Base-by-base conservation (phyloP, 2,113 vertebrate species). In the Neodon shergylaensis region DNA sequence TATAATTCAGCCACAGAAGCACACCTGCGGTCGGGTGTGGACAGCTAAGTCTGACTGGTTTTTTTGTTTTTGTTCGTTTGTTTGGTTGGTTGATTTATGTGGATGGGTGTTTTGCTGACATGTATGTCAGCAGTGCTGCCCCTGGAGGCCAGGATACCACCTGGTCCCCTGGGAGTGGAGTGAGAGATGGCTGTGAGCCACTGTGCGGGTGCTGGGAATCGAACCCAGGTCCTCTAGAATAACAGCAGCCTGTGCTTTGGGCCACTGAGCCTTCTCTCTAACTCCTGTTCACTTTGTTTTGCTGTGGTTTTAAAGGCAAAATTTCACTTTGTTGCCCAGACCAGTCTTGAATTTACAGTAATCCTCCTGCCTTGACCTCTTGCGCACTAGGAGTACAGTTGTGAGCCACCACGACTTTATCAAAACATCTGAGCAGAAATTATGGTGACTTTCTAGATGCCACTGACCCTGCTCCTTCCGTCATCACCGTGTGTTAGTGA, bases 401-500 rank as follows among this genome's bases (percentile, higher is more conserved):
- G 39, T 42, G 81, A 84, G 81, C 58, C 58, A 42, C 81, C 81
- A 63, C 26, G 33, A 33, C 26, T 10, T 44, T 44, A 44, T 28
- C 58, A 84, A 65, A 84, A 19, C 19, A 11, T 19, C 17, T 28
- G 39, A 44, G n/a, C n/a, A 84, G 39, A 84, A 44, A 19, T 42
- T 31, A 31, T 42, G 17, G n/a, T 12, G 61, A 65, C 3, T 65
- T 65, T 31, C 39, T 16, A 31, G 8, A 44, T 31, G 4, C 39
- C 4, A 8, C 24, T 3, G 0, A 4, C 14, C 58, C 39, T 6
- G 26, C 3, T 42, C 58, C 58, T 31, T 0, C 10, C 7, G 10
- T 63, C 1, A 33, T 44, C 16, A 66, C 8, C 58, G 5, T 0
- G 1, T 7, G 4, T 44, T 66, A 10, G 81, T 83, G 61, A 19